phyloP scores from a whole-genome alignment of 2,113 vertebrate species.

The Calyptommatus sinebrachiatus region DNA sequence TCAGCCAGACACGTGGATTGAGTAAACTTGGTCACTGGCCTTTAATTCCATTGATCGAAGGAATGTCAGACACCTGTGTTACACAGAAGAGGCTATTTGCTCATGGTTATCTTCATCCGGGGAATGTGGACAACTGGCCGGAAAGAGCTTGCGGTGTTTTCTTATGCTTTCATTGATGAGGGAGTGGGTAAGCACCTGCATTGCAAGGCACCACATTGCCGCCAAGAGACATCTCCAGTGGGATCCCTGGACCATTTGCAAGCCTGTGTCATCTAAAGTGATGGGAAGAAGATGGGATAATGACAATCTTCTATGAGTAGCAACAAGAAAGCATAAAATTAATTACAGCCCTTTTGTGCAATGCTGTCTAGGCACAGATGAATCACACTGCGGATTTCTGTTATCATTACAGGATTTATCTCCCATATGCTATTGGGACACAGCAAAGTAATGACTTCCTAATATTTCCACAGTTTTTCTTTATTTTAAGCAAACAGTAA shows the following conservation, averaged over 20 bases:
- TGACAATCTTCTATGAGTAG: background rate
- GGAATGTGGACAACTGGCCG: conserved; percentile 51
- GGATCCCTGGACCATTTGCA: conserved; percentile 22
- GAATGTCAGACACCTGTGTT: conserved; percentile 47
- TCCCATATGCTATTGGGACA: background rate
- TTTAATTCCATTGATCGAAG: conserved; percentile 18
- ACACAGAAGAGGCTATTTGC: conserved; percentile 47
- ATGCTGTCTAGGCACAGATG: conserved; percentile 2
- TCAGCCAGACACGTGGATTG: conserved; percentile 23
- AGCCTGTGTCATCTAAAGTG: background rate
- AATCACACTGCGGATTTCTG: conserved; percentile 22
- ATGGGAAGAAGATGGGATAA: background rate
- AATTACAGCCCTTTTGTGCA: background rate
- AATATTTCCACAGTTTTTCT: conserved; percentile 4
- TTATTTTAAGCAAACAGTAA: conserved; percentile 20
- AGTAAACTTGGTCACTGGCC: conserved; percentile 42
- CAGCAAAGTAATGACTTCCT: background rate
- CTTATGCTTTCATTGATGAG: conserved; percentile 53
- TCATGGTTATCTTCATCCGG: conserved; percentile 50
- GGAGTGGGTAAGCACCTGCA: conserved; percentile 59
- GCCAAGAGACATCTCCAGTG: conserved; percentile 36
- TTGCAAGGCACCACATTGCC: conserved; percentile 16
- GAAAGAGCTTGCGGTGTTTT: conserved; percentile 46
- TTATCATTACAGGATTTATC: conserved; percentile 24
- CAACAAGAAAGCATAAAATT: conserved; percentile 6